Conservation (phyloP, 1,140 invertebrate species). For the Ridgeia piscesae region DNA sequence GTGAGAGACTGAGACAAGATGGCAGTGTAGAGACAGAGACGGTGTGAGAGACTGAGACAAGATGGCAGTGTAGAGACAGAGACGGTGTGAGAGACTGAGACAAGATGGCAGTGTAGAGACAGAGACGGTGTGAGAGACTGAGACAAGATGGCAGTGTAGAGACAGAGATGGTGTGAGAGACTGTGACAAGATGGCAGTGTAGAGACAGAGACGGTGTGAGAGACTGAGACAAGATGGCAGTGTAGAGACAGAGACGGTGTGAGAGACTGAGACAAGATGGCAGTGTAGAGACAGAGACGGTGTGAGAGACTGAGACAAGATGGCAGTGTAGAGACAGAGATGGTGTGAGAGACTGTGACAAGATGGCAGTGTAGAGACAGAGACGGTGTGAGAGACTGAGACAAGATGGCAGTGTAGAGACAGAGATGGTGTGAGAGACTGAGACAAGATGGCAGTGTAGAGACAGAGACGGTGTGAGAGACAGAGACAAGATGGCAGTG, state of each 20-base stretch:
- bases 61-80: conserved; percentile 57
- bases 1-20: background rate
- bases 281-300: too few species aligned
- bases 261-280: background rate
- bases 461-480: too few species aligned
- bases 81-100: background rate
- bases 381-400: background rate
- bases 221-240: background rate
- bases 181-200: background rate
- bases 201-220: too few species aligned
- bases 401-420: conserved; percentile 52
- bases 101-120: conserved; percentile 53
- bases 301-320: background rate
- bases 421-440: background rate
- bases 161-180: background rate
- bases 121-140: background rate
- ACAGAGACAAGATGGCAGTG: background rate
- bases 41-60: background rate
- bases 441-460: conserved; percentile 49
- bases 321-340: conserved; percentile 59
- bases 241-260: too few species aligned
- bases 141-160: conserved; percentile 50
- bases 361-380: conserved; percentile 56
- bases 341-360: background rate
- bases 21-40: too few species aligned